Conservation (phyloP, 1,140 invertebrate genomes). For the Microplitis demolitor region DNA sequence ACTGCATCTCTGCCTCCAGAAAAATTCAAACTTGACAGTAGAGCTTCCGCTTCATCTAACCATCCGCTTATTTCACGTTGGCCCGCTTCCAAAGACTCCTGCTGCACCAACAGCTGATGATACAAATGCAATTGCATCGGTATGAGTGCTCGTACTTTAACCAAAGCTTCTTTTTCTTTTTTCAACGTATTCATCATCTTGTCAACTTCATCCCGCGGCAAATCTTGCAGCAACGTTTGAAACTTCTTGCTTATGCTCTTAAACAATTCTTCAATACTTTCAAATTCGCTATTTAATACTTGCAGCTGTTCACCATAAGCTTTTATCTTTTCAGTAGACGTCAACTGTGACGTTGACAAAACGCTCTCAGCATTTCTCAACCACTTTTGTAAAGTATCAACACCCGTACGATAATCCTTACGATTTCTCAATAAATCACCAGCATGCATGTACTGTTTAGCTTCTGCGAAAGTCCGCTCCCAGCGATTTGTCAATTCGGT, state of each 20-base stretch:
- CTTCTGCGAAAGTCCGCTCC: conserved; percentile 81
- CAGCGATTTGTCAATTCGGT: conserved; percentile 74
- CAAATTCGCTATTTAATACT: conserved; percentile 78
- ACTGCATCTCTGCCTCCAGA: conserved; percentile 75
- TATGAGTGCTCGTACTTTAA: conserved; percentile 79
- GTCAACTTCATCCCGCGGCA: conserved; percentile 89
- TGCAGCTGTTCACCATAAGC: conserved; percentile 81
- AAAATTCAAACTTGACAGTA: conserved; percentile 69
- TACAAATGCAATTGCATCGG: conserved; percentile 80
- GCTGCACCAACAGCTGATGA: conserved; percentile 85
- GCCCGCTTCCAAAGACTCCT: conserved; percentile 86
- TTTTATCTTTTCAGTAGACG: conserved; percentile 77
- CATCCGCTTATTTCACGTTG: conserved; percentile 83
- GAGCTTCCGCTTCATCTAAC: conserved; percentile 81
- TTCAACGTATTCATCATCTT: conserved; percentile 88
- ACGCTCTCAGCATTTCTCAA: conserved; percentile 75
- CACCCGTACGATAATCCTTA: conserved; percentile 78
- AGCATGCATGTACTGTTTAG: conserved; percentile 85
- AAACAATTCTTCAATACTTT: conserved; percentile 86
- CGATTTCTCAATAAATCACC: conserved; percentile 83
- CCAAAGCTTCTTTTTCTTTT: conserved; percentile 85
- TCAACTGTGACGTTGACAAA: conserved; percentile 70
- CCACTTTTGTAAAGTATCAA: conserved; percentile 80
- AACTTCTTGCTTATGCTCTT: conserved; percentile 89
- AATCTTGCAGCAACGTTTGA: conserved; percentile 86